Evolutionary conservation across 2,797 vertebrate genomes (phyloP).

Genomic region (Antennarius maculatus): DNA sequence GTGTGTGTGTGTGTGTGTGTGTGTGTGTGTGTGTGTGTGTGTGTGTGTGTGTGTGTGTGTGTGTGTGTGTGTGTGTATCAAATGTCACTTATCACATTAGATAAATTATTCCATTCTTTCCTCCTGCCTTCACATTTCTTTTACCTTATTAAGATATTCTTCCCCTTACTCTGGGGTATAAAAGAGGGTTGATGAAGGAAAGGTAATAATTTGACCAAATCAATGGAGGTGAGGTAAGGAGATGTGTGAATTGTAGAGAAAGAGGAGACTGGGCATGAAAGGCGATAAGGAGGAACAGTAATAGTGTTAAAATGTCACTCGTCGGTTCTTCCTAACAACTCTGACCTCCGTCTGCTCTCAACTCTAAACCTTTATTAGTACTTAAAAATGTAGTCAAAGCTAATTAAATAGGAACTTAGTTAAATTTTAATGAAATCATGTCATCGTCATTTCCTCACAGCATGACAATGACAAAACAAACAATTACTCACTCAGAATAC

Average conservation of each 20-base stretch:
- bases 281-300: conserved; percentile 3
- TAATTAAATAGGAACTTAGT: too few species aligned
- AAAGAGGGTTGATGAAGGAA: not conserved
- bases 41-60: conserved; percentile 9
- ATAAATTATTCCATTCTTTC: conserved; percentile 47
- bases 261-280: not conserved
- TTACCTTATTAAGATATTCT: conserved; percentile 24
- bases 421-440: too few species aligned
- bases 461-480: too few species aligned
- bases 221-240: conserved; percentile 3
- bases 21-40: conserved; percentile 41
- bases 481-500: too few species aligned
- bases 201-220: not conserved
- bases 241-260: not conserved
- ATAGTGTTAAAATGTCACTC: not conserved
- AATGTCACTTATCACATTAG: conserved; percentile 65
- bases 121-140: conserved; percentile 17
- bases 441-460: too few species aligned
- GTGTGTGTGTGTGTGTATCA: conserved; percentile 49
- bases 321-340: not conserved
- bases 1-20: conserved; percentile 40
- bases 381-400: too few species aligned
- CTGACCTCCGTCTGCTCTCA: conserved; percentile 18
- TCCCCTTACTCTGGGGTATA: not conserved
- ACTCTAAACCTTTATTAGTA: not conserved